Percentiles rank a stretch among this genome's conserved stretches.
phyloP scores from a whole-genome alignment of 2,797 vertebrate genomes.

The Mus minutoides region DNA sequence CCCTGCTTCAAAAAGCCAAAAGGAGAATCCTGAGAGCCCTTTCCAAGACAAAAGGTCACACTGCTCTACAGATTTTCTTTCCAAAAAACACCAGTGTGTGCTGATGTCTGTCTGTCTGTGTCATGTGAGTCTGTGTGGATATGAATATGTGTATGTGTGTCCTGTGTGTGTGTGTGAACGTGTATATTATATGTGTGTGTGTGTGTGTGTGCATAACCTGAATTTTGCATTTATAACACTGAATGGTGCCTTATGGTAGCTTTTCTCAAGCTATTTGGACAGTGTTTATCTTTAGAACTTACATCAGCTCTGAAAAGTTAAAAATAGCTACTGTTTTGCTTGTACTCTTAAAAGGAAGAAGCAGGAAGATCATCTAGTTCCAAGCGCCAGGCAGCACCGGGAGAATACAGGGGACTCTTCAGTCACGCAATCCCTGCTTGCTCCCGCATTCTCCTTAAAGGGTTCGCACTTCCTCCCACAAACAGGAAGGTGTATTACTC shows the following conservation, averaged over 20 bases:
- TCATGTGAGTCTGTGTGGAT: not conserved
- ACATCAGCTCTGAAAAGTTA: conserved; percentile 44
- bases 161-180: not conserved
- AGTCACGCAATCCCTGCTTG: not conserved
- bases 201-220: not conserved
- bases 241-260: not conserved
- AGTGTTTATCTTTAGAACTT: conserved; percentile 47
- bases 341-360: not conserved
- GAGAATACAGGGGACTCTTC: fast-evolving
- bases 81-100: not conserved
- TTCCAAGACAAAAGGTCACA: conserved; percentile 24
- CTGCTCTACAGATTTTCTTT: not conserved
- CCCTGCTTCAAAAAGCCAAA: not conserved
- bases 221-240: not conserved
- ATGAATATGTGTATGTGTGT: not conserved
- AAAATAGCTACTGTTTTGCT: conserved; percentile 25
- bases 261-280: conserved; percentile 42
- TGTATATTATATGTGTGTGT: not conserved
- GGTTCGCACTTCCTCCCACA: not conserved
- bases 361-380: not conserved
- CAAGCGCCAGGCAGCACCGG: not conserved
- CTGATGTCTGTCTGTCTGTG: not conserved
- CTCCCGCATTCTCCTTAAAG: not conserved
- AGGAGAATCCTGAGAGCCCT: not conserved
- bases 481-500: conserved; percentile 11